These are phyloP conservation scores for Timandra comae DNA, from an alignment of 2,888 invertebrate genomes.

Conservation along the genomic window DNA sequence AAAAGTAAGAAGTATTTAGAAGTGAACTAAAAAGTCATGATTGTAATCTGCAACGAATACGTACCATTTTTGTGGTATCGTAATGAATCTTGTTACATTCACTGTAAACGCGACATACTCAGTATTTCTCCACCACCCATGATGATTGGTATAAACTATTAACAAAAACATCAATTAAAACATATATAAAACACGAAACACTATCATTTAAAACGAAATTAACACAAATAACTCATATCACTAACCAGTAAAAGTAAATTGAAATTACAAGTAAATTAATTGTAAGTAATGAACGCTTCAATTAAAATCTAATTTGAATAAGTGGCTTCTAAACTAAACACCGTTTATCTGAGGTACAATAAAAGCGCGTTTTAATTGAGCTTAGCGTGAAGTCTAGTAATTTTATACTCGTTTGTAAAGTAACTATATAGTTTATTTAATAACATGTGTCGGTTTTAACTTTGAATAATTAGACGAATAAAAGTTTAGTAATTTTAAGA, in stretches of 20 bases:
- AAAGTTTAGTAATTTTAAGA: slow-evolving; percentile 8
- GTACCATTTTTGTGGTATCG: background rate
- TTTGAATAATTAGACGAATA: background rate
- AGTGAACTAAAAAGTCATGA: too few species aligned
- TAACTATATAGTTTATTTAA: slow-evolving; percentile 37
- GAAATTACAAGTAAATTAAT: slow-evolving; percentile 17
- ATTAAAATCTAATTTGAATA: slow-evolving; percentile 41
- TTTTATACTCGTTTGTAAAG: slow-evolving; percentile 44
- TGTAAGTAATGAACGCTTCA: slow-evolving; percentile 17
- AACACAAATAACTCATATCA: background rate
- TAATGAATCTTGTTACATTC: too few species aligned
- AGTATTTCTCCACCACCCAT: too few species aligned
- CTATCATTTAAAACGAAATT: background rate
- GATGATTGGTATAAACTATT: too few species aligned
- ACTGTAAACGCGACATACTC: too few species aligned
- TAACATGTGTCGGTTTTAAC: slow-evolving; percentile 23
- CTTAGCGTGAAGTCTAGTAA: slow-evolving; percentile 48
- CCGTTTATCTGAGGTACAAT: slow-evolving; percentile 27
- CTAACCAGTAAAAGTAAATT: background rate
- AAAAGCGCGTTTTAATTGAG: slow-evolving; percentile 50
- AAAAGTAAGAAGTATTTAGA: too few species aligned
- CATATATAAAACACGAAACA: too few species aligned
- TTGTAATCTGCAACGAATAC: too few species aligned
- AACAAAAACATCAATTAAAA: too few species aligned
- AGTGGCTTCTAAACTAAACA: slow-evolving; percentile 32